Evolutionary conservation across 2,888 invertebrate genomes (phyloP).

Genomic region (Drosophila nigritarsus): DNA sequence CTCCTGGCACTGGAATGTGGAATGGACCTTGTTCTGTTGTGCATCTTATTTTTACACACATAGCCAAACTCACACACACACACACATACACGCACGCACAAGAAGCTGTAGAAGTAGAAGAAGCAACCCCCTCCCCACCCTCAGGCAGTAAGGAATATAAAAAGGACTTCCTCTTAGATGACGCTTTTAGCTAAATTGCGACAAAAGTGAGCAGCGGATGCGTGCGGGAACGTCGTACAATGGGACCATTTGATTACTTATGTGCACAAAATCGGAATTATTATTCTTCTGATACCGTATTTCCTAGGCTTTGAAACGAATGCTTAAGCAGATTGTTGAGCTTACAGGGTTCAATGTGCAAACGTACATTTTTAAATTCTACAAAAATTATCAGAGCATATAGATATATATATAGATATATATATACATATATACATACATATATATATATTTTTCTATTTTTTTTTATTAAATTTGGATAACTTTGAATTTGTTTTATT

Average conservation of each 20-base stretch:
- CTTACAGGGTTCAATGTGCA: neutral
- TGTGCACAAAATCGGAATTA: neutral
- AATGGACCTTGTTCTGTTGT: constrained; percentile 31
- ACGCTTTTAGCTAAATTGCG: constrained; percentile 80
- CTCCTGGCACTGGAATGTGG: constrained; percentile 16
- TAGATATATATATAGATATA: neutral
- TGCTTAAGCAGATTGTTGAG: neutral
- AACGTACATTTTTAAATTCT: neutral
- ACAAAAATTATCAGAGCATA: neutral
- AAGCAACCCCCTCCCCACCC: neutral
- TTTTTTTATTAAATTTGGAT: too few species aligned
- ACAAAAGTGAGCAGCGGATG: constrained; percentile 73
- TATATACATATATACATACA: too few species aligned
- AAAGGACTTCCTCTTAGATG: constrained; percentile 78
- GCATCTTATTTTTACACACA: constrained; percentile 64
- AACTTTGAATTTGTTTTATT: neutral
- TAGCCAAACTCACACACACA: constrained; percentile 8
- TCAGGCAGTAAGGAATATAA: constrained; percentile 57
- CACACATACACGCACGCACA: constrained; percentile 14
- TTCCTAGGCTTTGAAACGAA: neutral
- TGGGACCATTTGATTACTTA: neutral
- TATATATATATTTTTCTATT: too few species aligned
- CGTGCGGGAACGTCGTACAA: neutral
- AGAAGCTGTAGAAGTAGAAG: constrained; percentile 12
- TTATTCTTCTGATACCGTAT: neutral